Conservation (phyloP, 2,797 vertebrate species). For the Tangara arthus region DNA sequence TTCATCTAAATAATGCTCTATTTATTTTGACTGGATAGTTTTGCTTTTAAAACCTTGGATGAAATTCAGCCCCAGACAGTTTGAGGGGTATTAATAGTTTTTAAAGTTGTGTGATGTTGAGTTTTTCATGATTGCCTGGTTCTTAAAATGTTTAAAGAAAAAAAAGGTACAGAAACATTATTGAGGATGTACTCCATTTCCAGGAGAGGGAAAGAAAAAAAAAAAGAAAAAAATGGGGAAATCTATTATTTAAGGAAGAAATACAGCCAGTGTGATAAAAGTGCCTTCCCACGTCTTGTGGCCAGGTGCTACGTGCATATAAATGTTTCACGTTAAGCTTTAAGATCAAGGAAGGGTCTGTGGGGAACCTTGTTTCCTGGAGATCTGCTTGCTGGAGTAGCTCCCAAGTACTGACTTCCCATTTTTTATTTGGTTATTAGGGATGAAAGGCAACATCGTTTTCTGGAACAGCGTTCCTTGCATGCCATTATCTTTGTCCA, state of each 20-base stretch:
- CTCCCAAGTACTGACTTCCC: constrained; percentile 71
- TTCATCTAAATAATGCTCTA: constrained; percentile 2
- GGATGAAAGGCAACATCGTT: constrained; percentile 69
- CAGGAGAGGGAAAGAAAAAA: not conserved
- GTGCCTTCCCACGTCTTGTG: constrained; percentile 69
- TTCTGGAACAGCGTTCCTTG: constrained; percentile 65
- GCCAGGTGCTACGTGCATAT: constrained; percentile 78
- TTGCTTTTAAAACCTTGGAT: not conserved
- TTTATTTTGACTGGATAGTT: not conserved
- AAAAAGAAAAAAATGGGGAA: not conserved
- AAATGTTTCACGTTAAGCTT: constrained; percentile 82
- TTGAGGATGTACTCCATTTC: constrained; percentile 63
- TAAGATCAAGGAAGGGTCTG: constrained; percentile 79
- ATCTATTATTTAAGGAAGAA: constrained; percentile 80
- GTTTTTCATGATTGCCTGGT: constrained; percentile 14
- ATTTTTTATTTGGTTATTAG: constrained; percentile 78
- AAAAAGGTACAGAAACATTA: constrained; percentile 39
- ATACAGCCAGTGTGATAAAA: constrained; percentile 71
- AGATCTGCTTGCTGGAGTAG: constrained; percentile 72
- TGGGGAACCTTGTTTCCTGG: constrained; percentile 77
- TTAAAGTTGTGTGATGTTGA: not conserved
- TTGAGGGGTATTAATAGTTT: constrained; percentile 6
- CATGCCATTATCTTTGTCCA: constrained; percentile 68
- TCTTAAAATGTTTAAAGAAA: constrained; percentile 46
- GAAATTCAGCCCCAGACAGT: not conserved